Evolutionary conservation across 2,888 invertebrate species (phyloP), one percentile per base, ranked within the genome.

Genomic region (Eudemis profundana): DNA sequence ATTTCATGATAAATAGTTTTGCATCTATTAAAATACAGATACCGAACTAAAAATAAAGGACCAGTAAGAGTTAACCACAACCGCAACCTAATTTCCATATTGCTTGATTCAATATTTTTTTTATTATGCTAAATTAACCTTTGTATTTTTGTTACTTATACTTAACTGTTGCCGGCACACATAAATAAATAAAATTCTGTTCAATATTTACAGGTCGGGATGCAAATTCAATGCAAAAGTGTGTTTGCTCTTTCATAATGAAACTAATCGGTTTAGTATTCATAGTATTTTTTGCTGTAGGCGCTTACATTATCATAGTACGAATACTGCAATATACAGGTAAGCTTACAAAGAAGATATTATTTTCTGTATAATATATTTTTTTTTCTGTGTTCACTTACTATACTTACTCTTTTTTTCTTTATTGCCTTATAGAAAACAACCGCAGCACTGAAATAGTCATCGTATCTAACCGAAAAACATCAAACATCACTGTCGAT

Each of bases 401-500:
- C 33, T 21, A 8, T 36, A 3, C 0, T 12, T 21, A 27, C 54
- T 19, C 56, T 44, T 15, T 12, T 38, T 36, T 15, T 56, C 36
- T 0, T n/a, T 14, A 15, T 38, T 0, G 49, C 54, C 51, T 77
- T 79, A 61, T 66, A 89, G 88, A 79, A 33, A 77, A 66, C 47
- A 72, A 72, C 7, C 73, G 69, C 51, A 84, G 71, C 5, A 84
- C 85, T 15, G 84, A 87, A 76, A 81, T 89, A 50, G 77, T 88
- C 42, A 70, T 89, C 40, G 72, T 87, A 3, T 82, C 85, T 53
- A 75, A 79, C 38, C 73, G 71, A 54, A 79, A 83, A 49, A 69
- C 77, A 49, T 72, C 81, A 19, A 86, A 89, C 53, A 74, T 83
- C 17, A 83, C 83, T 36, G 68, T 84, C 17, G 69, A 74, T 47